phyloP scores from a whole-genome alignment of 2,113 vertebrate genomes.

The Bos indicus region DNA sequence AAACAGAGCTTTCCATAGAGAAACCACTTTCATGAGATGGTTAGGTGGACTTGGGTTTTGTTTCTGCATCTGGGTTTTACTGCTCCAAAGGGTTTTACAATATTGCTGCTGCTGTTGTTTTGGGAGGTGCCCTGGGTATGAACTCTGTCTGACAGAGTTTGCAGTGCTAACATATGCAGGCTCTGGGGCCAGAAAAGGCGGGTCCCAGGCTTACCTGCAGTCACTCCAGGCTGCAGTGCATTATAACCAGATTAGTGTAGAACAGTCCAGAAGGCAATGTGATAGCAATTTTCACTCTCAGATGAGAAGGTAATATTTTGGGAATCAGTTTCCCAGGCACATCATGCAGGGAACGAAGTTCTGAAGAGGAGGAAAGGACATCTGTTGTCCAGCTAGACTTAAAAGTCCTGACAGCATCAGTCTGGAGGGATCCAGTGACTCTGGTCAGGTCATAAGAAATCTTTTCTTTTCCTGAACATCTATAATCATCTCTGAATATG shows the following conservation, averaged over 20 bases:
- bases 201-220: background rate
- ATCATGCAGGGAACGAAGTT: background rate
- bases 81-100: background rate
- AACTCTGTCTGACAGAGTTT: too few species aligned
- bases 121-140: background rate
- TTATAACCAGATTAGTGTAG: background rate
- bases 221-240: background rate
- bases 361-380: background rate
- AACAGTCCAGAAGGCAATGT: background rate
- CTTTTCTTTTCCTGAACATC: background rate
- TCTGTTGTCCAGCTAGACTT: background rate
- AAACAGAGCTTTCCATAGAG: constrained; percentile 57
- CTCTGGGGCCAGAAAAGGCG: background rate
- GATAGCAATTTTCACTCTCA: background rate
- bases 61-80: too few species aligned
- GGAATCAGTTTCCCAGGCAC: background rate
- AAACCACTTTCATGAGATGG: constrained; percentile 39
- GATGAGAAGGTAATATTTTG: background rate
- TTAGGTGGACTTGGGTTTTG: constrained; percentile 73
- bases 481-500: background rate
- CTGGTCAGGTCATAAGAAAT: background rate
- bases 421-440: background rate
- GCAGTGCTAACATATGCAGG: background rate
- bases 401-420: background rate
- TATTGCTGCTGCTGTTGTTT: background rate